Evolutionary conservation across 1,140 invertebrate species (phyloP), one percentile per base, ranked within the genome.

Genomic region (Bilobella aurantiaca): DNA sequence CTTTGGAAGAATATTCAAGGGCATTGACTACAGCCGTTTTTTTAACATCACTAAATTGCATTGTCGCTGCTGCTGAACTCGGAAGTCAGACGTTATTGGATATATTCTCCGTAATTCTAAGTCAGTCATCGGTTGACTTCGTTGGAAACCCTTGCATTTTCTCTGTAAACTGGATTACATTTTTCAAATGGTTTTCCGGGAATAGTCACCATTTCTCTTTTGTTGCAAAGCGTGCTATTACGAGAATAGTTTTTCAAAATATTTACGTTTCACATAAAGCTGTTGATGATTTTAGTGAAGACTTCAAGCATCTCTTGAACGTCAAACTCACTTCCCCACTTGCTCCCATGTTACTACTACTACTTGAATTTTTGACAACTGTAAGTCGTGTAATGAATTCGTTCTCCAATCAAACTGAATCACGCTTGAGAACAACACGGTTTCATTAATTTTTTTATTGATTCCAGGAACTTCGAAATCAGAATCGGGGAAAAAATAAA

Each of bases 201-300:
- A 30, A 63, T 21, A 25, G 21, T 46, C 27, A 46, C 21, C 32
- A 31, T 32, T 63, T 70, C 27, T 65, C 61, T 31, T n/a, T 34
- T 46, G 34, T 27, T 14, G 16, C 46, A 3, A 58, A 57, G 14
- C 25, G 18, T 32, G 27, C 61, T 42, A 14, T 53, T 23, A 42
- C 21, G 27, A 49, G 49, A 27, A 25, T 63, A 3, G 63, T 68
- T 3, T 34, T 70, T 25, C 23, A 62, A 28, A 70, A 67, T 47
- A 53, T 70, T 47, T 70, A 68, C 46, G 23, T 70, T 23, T 70
- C 69, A 18, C 42, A 58, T n/a, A 63, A 67, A 46, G 28, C 46
- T n/a, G 53, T 62, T 1, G 53, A 30, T 23, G 69, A 60, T 31
- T 65, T 53, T 58, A 53, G 61, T 47, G 32, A 37, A 1, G 64